Base-by-base conservation (phyloP, 2,797 vertebrate species). In the Acanthornis magna region DNA sequence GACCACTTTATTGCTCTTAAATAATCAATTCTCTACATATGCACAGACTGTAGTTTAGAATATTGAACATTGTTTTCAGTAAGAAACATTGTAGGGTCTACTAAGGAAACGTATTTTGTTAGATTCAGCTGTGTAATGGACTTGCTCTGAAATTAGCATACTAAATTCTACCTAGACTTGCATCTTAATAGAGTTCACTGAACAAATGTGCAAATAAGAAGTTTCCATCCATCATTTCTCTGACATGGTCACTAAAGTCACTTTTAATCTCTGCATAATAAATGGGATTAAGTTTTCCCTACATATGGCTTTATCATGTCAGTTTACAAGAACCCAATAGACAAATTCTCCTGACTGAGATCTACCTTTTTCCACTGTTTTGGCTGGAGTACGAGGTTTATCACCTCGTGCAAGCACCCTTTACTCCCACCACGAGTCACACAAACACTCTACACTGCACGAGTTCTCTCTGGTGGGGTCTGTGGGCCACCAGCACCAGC, bases 241-340 rank as follows among this genome's bases (percentile, higher is more conserved):
- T 93, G 78, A 95, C 83, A 75, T 19, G 12, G 55, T 57, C 61
- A 53, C 50, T 94, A 63, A 66, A 86, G 60, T 50, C 66, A 76
- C 66, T 90, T 95, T 89, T 95, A 91, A 83, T 85, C 77, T 89
- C 88, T 61, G 73, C 40, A 89, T 79, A 81, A 73, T 70, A 94
- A 83, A 93, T 57, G 27, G 66, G 73, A 92, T 89, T 92, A 94
- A 93, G 65, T 70, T 81, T 73, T 88, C 73, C 40, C n/a, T 76
- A 70, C 48, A 20, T 21, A 45, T 15, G 77, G 50, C 60, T 91
- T 86, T 81, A 72, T 78, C 2, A 2, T 63, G 61, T 9, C 79
- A 76, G 40, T 86, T 91, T 84, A 84, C 42, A 79, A 65, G n/a
- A 91, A n/a, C 13, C 32, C 57, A 74, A 45, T 2, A 61, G 38